Conservation (phyloP, 2,888 invertebrate genomes). For the Chromoteleia sp. region DNA sequence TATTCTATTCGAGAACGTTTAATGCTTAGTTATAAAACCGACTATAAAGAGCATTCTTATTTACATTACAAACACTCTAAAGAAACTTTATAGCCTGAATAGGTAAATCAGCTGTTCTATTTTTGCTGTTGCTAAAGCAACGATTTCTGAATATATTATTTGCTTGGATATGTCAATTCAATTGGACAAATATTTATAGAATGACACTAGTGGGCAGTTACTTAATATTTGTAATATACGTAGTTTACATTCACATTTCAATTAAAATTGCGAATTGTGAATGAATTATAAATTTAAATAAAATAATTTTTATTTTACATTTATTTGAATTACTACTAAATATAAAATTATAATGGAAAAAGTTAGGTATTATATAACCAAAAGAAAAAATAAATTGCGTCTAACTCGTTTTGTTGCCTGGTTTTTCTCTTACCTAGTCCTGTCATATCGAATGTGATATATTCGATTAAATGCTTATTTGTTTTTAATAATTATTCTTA, state of each 20-base stretch:
- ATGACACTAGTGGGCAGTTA: conserved; percentile 11
- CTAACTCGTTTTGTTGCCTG: background rate
- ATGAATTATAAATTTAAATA: too few relatives aligned
- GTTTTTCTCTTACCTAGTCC: background rate
- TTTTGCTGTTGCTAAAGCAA: conserved; percentile 2
- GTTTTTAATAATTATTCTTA: conserved; percentile 14
- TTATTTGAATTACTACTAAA: too few relatives aligned
- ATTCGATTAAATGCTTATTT: conserved; percentile 23
- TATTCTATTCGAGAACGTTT: background rate
- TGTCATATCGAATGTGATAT: background rate
- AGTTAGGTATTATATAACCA: too few relatives aligned
- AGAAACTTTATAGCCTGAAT: conserved; percentile 18
- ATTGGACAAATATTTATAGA: conserved; percentile 30
- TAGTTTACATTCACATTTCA: background rate
- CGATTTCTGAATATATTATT: conserved; percentile 18
- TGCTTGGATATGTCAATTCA: background rate
- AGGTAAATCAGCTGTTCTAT: conserved; percentile 15
- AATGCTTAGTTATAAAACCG: conserved; percentile 9
- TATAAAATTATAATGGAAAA: too few relatives aligned
- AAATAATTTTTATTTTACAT: too few relatives aligned
- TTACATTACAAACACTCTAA: conserved; percentile 10
- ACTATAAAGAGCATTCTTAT: conserved; percentile 19
- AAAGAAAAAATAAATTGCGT: background rate
- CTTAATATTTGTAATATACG: conserved; percentile 13
- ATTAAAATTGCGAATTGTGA: background rate